Percentiles rank a stretch among this genome's conserved stretches.
These are phyloP conservation scores for Cercocebus atys DNA, from an alignment of 2,113 vertebrate genomes.

Conservation along the genomic window DNA sequence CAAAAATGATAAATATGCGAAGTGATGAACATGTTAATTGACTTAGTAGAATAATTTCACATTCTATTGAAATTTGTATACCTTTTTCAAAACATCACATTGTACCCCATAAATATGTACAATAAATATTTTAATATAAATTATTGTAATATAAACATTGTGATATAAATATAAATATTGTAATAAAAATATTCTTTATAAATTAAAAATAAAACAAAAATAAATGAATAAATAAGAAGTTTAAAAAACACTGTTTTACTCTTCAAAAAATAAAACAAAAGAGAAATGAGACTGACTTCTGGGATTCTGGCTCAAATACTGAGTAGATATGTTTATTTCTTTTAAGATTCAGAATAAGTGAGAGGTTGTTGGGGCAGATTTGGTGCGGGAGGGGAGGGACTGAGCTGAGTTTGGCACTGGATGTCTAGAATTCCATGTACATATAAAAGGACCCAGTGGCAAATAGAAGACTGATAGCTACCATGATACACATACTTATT, in stretches of 20 bases:
- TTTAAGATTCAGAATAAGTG: background rate
- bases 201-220: background rate
- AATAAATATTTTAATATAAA: background rate
- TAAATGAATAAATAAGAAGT: background rate
- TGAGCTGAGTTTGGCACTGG: background rate
- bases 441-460: background rate
- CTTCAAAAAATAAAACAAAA: background rate
- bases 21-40: background rate
- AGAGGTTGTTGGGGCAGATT: background rate
- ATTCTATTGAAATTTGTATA: background rate
- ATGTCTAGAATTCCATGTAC: background rate
- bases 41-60: background rate
- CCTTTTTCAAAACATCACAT: background rate
- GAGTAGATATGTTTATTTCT: background rate
- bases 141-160: too few species aligned
- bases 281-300: background rate
- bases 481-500: background rate
- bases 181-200: background rate
- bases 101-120: background rate
- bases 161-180: too few species aligned
- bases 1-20: background rate
- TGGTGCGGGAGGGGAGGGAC: background rate
- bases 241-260: background rate
- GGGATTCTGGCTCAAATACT: background rate
- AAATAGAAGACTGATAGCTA: background rate